These are phyloP conservation scores for Pocillopora grandis DNA, from an alignment of 92 coral and sea anemone species.

Conservation along the genomic window DNA sequence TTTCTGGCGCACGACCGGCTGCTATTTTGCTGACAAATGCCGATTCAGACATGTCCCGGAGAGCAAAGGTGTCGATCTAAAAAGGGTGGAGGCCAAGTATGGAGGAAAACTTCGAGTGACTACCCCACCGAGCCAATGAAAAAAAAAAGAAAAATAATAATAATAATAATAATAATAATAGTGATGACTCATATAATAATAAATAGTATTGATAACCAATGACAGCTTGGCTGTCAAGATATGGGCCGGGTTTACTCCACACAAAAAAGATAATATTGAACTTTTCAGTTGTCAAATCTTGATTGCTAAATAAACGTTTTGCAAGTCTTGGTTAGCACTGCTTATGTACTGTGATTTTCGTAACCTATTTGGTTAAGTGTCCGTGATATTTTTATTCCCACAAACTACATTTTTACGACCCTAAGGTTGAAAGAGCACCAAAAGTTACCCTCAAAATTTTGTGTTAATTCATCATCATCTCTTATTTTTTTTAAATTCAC, in stretches of 20 bases:
- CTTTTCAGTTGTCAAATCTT: conserved; percentile 16
- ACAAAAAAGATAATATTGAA: conserved; percentile 8
- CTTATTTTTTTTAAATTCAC: too few species aligned
- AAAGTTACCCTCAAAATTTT: too few species aligned
- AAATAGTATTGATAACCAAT: background rate
- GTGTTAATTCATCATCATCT: too few species aligned
- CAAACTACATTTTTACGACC: background rate
- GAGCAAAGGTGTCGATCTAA: conserved; percentile 77
- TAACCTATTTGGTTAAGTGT: background rate
- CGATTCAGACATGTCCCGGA: conserved; percentile 78
- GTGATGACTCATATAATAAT: background rate
- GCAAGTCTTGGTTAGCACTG: conserved; percentile 27
- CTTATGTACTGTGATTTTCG: background rate
- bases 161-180: too few species aligned
- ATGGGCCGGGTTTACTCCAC: conserved; percentile 3
- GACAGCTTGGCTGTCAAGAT: conserved; percentile 1
- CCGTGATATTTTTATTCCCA: background rate
- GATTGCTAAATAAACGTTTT: conserved; percentile 33
- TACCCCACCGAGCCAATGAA: background rate
- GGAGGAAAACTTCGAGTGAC: conserved; percentile 71
- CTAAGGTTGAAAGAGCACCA: too few species aligned
- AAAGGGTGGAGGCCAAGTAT: conserved; percentile 90
- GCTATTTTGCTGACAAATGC: conserved; percentile 91
- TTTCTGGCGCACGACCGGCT: conserved; percentile 99
- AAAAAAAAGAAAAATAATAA: too few species aligned